Evolutionary conservation across 2,888 invertebrate genomes (phyloP).

Genomic region (Rhaphigaster nebulosa): DNA sequence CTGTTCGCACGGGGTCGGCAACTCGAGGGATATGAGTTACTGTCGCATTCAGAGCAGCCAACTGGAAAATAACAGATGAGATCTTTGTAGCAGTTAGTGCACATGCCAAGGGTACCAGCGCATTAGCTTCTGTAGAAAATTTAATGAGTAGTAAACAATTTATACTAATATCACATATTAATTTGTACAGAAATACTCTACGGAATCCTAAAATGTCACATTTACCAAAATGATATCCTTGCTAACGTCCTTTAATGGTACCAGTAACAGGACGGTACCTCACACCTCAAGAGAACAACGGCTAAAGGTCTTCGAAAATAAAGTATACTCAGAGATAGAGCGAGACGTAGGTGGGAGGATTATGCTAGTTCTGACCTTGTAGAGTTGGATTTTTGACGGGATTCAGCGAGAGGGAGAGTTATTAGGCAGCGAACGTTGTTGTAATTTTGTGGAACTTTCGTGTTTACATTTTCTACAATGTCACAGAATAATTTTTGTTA

Average conservation of each 20-base stretch:
- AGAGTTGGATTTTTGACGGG: too few relatives aligned
- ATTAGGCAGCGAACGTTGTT: too few relatives aligned
- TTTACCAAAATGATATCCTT: neutral
- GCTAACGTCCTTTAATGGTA: neutral
- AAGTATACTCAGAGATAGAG: too few relatives aligned
- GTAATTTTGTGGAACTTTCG: too few relatives aligned
- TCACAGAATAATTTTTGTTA: too few relatives aligned
- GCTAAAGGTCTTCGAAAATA: neutral
- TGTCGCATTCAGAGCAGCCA: neutral
- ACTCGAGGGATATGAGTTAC: neutral
- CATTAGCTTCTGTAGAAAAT: neutral
- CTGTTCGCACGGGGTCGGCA: constrained; percentile 36
- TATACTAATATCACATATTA: neutral
- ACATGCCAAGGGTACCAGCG: neutral
- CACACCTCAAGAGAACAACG: too few relatives aligned
- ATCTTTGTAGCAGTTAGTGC: constrained; percentile 11
- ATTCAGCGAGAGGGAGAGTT: too few relatives aligned
- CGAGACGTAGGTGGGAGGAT: too few relatives aligned
- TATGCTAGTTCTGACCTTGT: too few relatives aligned
- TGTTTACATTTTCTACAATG: too few relatives aligned
- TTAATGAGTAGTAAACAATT: neutral
- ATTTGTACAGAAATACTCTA: neutral
- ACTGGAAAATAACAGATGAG: neutral
- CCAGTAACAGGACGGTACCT: neutral
- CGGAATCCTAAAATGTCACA: neutral